These are phyloP conservation scores for Alentia gelatinosa DNA, from an alignment of 2,888 invertebrate species.

Conservation along the genomic window DNA sequence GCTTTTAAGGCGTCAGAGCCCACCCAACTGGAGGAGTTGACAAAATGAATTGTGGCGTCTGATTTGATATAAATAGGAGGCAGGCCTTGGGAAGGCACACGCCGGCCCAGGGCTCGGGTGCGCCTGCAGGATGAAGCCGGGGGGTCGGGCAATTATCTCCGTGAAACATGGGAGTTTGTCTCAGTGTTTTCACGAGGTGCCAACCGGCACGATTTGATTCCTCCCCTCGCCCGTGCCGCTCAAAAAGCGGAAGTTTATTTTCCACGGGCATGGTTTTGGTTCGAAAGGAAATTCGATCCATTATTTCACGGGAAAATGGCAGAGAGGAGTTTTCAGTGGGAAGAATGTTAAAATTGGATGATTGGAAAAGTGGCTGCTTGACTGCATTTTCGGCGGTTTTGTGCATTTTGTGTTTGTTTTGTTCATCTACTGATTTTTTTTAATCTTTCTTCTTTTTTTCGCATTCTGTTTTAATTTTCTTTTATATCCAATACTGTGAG, in stretches of 20 bases:
- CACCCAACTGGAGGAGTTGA: not conserved
- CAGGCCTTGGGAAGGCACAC: not conserved
- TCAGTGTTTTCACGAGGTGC: not conserved
- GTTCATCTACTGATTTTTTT: too few relatives aligned
- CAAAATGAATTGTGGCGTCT: constrained; percentile 4
- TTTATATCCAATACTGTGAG: too few relatives aligned
- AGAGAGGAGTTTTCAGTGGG: not conserved
- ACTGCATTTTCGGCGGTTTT: too few relatives aligned
- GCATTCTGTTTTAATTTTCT: too few relatives aligned
- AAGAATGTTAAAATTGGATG: not conserved
- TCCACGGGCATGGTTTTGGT: not conserved
- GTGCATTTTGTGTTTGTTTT: too few relatives aligned
- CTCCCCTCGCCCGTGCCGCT: too few relatives aligned
- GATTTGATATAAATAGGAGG: not conserved
- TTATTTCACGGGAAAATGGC: not conserved
- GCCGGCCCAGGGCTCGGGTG: not conserved
- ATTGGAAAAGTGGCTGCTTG: constrained; percentile 2
- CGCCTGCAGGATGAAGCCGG: not conserved
- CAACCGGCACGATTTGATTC: not conserved
- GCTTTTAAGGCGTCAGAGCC: not conserved
- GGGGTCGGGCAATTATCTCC: not conserved
- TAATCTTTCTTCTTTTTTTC: too few relatives aligned
- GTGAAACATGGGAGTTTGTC: constrained; percentile 11
- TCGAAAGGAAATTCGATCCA: not conserved
- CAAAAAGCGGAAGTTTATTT: constrained; percentile 7